Conservation (phyloP, 2,797 vertebrate genomes). For the Emydoidea blandingii region DNA sequence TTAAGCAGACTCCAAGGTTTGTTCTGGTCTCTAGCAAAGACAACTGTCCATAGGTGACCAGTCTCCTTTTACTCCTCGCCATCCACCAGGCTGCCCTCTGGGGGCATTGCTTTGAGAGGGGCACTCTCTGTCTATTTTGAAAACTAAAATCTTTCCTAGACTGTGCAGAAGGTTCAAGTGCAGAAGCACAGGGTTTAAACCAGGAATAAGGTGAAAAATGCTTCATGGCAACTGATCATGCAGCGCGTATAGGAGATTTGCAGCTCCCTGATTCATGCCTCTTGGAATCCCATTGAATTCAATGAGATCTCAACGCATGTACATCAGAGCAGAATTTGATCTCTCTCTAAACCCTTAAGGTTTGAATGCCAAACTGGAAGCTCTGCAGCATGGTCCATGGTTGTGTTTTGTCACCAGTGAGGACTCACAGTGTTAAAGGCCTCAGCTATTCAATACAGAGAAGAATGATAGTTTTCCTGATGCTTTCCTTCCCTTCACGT, state of each 20-base stretch:
- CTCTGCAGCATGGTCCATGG: background rate
- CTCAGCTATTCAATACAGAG: accelerated
- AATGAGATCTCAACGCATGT: background rate
- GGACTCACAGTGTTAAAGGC: background rate
- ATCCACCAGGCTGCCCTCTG: background rate
- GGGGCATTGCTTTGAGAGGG: background rate
- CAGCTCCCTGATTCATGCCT: background rate
- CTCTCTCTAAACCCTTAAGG: background rate
- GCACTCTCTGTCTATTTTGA: background rate
- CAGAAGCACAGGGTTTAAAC: background rate
- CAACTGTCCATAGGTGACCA: background rate
- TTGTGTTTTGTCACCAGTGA: background rate
- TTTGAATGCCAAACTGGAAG: background rate
- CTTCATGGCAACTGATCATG: background rate
- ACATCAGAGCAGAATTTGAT: background rate
- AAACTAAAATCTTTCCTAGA: background rate
- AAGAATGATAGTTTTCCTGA: background rate
- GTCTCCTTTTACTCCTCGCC: background rate
- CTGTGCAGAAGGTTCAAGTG: background rate
- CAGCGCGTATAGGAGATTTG: background rate
- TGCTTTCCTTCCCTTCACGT: background rate
- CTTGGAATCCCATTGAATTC: background rate
- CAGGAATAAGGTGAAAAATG: background rate
- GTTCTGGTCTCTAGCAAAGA: background rate
- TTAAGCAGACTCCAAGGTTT: background rate